Base-by-base conservation (phyloP, 37 sponge, comb jelly and placozoan genomes). In the Hormiphora californensis region DNA sequence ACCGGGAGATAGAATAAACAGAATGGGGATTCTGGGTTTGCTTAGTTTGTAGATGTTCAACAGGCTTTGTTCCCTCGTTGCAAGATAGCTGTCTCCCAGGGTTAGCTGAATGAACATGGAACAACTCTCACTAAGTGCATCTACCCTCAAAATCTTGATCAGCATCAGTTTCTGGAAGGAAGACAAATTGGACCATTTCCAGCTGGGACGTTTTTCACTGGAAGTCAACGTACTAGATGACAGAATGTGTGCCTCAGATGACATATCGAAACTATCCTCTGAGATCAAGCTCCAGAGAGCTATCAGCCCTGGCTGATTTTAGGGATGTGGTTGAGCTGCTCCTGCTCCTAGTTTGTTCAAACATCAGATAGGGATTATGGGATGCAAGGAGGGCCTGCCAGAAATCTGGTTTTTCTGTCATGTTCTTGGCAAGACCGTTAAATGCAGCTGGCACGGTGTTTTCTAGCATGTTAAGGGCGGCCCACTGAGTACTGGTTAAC, bases 351-450 rank as follows among this genome's bases (percentile, higher is more conserved):
- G 46, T 73, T 33, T 73, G 81, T 41, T 73, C 81, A 30, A 73
- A 73, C 81, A 73, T 39, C 49, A 43, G 43, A 28, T 73, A 73
- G 0, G 81, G 81, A 36, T 73, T 73, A 28, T 39, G 39, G 7
- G 81, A 73, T 28, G 86, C 86, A n/a, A 86, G 39, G 39, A 86
- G 53, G 21, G 59, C 86, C 38, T 54, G 61, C 86, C 86, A 86
- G 35, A 86, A 86, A 39, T 57, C 86, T 21, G 59, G 59, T 37
- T 86, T 86, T 5, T 86, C 62, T 0, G 27, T 0, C 62, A 86
- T 86, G 57, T 86, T 54, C 32, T 86, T 57, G 54, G 86, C n/a
- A 27, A 86, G 57, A 11, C 86, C 86, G 39, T 86, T 54, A 34
- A 86, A 86, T 2, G 59, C 49, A n/a, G n/a, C n/a, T 0, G 62